A percentile compares a stretch with the other conserved stretches of the same genome.
These are phyloP conservation scores for Nowickia ferox DNA, from an alignment of 2,888 invertebrate species.

Conservation along the genomic window DNA sequence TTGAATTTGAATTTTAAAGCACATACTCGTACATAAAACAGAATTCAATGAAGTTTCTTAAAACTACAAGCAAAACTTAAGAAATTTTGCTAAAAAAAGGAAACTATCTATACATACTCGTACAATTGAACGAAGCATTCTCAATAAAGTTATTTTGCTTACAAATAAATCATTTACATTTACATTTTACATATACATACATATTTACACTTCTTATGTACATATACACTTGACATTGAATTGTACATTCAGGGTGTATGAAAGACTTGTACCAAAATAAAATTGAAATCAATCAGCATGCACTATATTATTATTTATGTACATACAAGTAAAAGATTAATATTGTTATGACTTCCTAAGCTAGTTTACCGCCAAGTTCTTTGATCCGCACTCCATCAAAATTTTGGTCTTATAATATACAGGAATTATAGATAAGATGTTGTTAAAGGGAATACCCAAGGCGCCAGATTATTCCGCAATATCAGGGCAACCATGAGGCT, in stretches of 20 bases:
- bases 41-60: neutral
- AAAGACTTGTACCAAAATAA: neutral
- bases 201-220: too few species aligned
- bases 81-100: neutral
- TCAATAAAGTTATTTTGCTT: neutral
- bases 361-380: neutral
- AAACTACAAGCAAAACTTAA: neutral
- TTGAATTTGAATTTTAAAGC: slow-evolving; percentile 36
- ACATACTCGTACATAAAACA: neutral
- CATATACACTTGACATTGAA: too few species aligned
- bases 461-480: too few species aligned
- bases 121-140: neutral
- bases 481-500: too few species aligned
- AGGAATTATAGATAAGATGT: too few species aligned
- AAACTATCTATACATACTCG: too few species aligned
- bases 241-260: too few species aligned
- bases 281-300: neutral
- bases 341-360: neutral
- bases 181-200: too few species aligned
- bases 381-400: neutral
- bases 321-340: neutral
- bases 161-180: neutral
- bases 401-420: neutral
- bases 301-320: neutral
- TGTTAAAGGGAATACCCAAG: too few species aligned